These are phyloP conservation scores for Onychomys arenicola DNA, from an alignment of 2,797 vertebrate species.

Conservation along the genomic window DNA sequence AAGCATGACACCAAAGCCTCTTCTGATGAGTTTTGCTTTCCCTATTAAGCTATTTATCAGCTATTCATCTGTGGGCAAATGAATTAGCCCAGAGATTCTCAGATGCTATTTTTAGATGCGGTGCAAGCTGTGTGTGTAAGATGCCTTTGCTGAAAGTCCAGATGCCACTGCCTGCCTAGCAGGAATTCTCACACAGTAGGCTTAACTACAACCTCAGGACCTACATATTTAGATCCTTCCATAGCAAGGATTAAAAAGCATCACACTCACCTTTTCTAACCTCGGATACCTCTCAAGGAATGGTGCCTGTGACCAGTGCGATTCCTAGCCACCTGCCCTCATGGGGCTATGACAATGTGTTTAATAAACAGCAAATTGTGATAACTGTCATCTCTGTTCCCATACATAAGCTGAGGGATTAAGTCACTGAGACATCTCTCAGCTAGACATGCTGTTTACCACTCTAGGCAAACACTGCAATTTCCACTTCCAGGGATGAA, in stretches of 20 bases:
- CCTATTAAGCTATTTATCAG: background rate
- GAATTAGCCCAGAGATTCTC: background rate
- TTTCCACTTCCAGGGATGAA: background rate
- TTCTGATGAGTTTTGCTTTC: background rate
- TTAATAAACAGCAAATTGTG: background rate
- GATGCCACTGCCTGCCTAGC: background rate
- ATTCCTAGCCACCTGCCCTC: too few species aligned
- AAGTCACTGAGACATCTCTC: background rate
- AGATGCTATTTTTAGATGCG: too few species aligned
- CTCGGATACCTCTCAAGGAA: background rate
- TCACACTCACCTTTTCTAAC: background rate
- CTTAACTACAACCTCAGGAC: background rate
- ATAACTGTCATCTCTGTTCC: fast-evolving
- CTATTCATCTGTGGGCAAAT: background rate
- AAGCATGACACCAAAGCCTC: background rate
- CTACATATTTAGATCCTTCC: background rate
- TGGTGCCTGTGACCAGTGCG: fast-evolving
- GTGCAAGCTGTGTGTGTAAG: background rate
- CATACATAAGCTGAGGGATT: background rate
- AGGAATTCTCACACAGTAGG: background rate
- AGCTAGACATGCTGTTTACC: background rate
- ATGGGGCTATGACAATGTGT: too few species aligned
- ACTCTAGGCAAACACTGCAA: background rate
- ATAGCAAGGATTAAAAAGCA: background rate
- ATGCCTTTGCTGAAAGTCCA: background rate